Evolutionary conservation across 1,140 invertebrate genomes (phyloP).

Genomic region (Bombus pascuorum): DNA sequence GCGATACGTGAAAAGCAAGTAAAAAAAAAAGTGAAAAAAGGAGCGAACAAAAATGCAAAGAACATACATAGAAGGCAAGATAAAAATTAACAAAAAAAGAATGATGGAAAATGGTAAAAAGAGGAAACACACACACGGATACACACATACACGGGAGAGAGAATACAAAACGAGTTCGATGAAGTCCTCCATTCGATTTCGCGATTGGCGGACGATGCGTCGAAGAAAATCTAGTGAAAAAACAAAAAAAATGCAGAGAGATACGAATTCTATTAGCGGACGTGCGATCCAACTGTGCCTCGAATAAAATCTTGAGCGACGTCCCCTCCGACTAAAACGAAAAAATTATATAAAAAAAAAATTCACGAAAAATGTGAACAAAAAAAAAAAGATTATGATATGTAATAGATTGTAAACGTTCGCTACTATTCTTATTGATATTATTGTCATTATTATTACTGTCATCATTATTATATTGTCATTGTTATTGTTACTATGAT

Average conservation of each 20-base stretch:
- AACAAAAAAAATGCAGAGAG: neutral
- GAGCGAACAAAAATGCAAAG: neutral
- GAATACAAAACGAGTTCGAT: neutral
- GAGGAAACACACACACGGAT: neutral
- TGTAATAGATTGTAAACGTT: slow-evolving; percentile 63
- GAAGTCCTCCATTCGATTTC: slow-evolving; percentile 2
- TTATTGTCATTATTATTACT: slow-evolving; percentile 66
- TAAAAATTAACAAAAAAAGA: neutral
- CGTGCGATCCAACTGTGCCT: slow-evolving; percentile 53
- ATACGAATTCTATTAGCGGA: slow-evolving; percentile 18
- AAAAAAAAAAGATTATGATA: slow-evolving; percentile 26
- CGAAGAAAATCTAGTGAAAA: neutral
- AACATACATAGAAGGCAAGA: neutral
- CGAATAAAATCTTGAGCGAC: slow-evolving; percentile 57
- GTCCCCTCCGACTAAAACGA: slow-evolving; percentile 54
- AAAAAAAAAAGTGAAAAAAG: neutral
- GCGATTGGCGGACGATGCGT: neutral
- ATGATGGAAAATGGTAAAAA: neutral
- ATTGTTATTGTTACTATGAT: slow-evolving; percentile 66
- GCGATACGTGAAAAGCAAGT: neutral
- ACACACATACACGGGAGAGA: neutral
- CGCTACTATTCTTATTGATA: slow-evolving; percentile 70
- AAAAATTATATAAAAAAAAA: slow-evolving; percentile 1
- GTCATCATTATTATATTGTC: slow-evolving; percentile 58
- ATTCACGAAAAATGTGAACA: neutral